Base-by-base conservation (phyloP, 2,888 invertebrate species). In the Orthosia gothica region DNA sequence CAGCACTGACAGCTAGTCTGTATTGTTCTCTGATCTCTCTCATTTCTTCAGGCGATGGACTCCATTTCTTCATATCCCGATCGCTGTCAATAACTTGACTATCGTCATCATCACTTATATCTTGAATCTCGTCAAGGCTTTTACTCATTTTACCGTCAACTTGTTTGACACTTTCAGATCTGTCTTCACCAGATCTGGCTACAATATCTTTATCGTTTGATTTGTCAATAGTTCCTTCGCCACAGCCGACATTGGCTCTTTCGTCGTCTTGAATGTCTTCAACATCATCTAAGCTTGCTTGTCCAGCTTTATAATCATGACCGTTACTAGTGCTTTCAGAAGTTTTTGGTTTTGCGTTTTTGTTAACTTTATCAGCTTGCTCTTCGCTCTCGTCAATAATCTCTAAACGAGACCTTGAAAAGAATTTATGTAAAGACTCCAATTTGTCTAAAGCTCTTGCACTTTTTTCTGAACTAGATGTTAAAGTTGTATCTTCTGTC, bases 301-400 rank as follows among this genome's bases (percentile, higher is more conserved):
- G 96, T 0, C 94, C 95, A 0, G 85, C 90, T 86, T 93, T 95
- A 15, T 88, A 66, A 7, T 83, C 74, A 11, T 62, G 75, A 1
- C 50, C 61, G 11, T 76, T 75, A 32, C 77, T 83, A n/a, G 66
- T 74, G 40, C 76, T 74, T 20, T 67, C 77, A 23, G 86, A 85
- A 20, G 63, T 86, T 9, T 26, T 70, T 47, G 49, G 81, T 79
- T 78, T 89, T 76, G 52, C 74, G 72, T 58, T 84, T 84, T 86
- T 89, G 0, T 87, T 89, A 0, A 89, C 68, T 76, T 88, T 94
- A 15, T 92, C 92, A 3, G 87, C 90, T n/a, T 92, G 90, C 20
- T 95, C 96, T 76, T 97, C 97, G 50, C 90, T 94, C 73, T 97
- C 97, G 64, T 96, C 95, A 18, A 97, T 97, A 13, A 96, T 96